Percentiles rank a stretch among this genome's conserved stretches.
These are phyloP conservation scores for Agrilus planipennis DNA, from an alignment of 1,140 invertebrate species.

Conservation along the genomic window DNA sequence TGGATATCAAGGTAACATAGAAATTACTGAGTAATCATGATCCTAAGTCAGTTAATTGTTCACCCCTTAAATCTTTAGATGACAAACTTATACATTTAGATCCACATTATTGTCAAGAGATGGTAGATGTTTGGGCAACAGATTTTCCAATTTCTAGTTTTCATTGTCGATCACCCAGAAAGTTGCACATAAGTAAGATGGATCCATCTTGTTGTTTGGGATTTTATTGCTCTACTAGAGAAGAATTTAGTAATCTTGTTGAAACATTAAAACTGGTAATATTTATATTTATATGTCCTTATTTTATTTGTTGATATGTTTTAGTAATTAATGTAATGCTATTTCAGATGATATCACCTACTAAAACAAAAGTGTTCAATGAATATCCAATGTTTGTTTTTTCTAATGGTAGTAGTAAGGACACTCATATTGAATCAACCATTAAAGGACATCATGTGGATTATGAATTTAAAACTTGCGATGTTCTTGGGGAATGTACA, in stretches of 20 bases:
- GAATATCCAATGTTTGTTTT: constrained; percentile 76
- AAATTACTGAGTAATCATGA: not conserved
- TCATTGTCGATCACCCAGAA: constrained; percentile 78
- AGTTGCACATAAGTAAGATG: constrained; percentile 77
- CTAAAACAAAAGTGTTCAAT: constrained; percentile 13
- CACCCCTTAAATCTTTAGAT: constrained; percentile 39
- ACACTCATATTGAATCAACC: constrained; percentile 43
- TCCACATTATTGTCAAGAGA: constrained; percentile 87
- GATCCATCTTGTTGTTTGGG: constrained; percentile 88
- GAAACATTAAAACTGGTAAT: constrained; percentile 52
- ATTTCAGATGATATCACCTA: constrained; percentile 6
- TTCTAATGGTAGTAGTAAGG: constrained; percentile 52
- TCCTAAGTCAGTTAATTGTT: not conserved
- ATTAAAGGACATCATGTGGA: constrained; percentile 45
- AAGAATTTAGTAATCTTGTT: constrained; percentile 66
- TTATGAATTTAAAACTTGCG: too few species aligned
- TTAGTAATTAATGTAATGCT: constrained; percentile 6
- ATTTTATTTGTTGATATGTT: not conserved
- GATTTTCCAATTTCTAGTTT: constrained; percentile 64
- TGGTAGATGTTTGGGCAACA: constrained; percentile 65
- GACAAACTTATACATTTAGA: constrained; percentile 85
- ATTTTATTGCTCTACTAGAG: constrained; percentile 70
- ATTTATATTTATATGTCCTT: constrained; percentile 5
- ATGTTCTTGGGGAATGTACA: constrained; percentile 14
- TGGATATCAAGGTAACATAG: constrained; percentile 60